Conservation (phyloP, 2,113 vertebrate species). For the Stictonetta naevosa region DNA sequence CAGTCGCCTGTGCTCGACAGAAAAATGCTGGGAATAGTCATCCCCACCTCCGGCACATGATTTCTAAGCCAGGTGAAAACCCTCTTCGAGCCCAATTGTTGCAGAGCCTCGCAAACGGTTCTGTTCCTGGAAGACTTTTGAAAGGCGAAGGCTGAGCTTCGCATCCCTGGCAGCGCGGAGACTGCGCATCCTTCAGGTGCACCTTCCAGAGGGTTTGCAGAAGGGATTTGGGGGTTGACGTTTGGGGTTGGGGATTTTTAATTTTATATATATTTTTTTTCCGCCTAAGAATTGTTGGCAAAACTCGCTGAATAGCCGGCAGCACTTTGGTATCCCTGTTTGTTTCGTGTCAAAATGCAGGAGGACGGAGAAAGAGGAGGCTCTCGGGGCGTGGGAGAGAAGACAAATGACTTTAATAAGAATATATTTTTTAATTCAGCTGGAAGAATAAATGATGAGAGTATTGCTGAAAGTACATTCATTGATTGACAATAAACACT, state of each 20-base stretch:
- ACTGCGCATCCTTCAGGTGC: background rate
- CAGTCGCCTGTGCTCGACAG: background rate
- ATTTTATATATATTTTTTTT: accelerated
- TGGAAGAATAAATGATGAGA: constrained; percentile 29
- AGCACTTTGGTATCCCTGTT: too few relatives aligned
- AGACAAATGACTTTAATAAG: constrained; percentile 65
- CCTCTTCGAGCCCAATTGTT: background rate
- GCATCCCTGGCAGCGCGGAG: background rate
- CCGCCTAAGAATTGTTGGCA: background rate
- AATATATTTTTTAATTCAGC: constrained; percentile 48
- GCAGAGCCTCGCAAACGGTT: background rate
- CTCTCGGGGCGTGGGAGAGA: background rate
- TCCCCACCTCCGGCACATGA: background rate
- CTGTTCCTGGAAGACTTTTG: background rate
- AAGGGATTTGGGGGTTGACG: background rate
- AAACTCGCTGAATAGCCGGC: background rate
- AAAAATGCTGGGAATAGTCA: background rate
- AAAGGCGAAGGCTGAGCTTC: background rate
- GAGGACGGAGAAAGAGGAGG: background rate
- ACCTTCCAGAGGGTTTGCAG: background rate
- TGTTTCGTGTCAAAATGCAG: background rate
- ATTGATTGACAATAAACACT: constrained; percentile 83
- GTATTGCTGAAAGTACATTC: background rate
- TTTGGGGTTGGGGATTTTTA: background rate
- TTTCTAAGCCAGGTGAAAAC: background rate